phyloP scores from a whole-genome alignment of 2,113 vertebrate species.

The Serilophus lunatus region DNA sequence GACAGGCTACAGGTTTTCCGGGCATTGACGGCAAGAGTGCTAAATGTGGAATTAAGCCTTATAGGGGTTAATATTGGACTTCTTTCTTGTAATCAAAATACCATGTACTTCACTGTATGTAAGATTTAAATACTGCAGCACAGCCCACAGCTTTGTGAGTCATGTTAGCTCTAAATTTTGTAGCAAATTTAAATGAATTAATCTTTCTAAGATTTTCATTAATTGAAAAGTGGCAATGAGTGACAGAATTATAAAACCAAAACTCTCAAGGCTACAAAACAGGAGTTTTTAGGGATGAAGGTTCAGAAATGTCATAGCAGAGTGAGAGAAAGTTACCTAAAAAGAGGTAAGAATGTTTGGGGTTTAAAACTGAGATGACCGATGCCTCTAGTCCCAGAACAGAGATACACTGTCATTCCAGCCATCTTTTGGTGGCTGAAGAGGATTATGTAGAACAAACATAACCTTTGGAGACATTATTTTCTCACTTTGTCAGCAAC shows the following conservation, averaged over 20 bases:
- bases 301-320: constrained; percentile 9
- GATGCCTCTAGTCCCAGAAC: not conserved
- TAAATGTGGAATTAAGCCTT: not conserved
- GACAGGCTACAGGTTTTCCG: not conserved
- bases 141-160: constrained; percentile 45
- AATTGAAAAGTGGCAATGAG: constrained; percentile 44
- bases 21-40: not conserved
- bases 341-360: not conserved
- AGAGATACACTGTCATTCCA: not conserved
- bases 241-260: constrained; percentile 5
- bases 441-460: not conserved
- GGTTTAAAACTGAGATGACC: not conserved
- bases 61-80: not conserved
- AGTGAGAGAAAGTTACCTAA: not conserved
- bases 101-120: not conserved
- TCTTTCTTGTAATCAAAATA: not conserved
- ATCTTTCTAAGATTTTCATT: constrained; percentile 54
- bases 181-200: constrained; percentile 39
- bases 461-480: not conserved
- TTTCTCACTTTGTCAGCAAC: constrained; percentile 7
- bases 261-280: not conserved
- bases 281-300: constrained; percentile 1
- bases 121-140: constrained; percentile 14
- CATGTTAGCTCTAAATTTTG: not conserved
- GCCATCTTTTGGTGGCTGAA: not conserved